Conservation (phyloP, 2,113 vertebrate genomes). For the Dromaius novaehollandiae region DNA sequence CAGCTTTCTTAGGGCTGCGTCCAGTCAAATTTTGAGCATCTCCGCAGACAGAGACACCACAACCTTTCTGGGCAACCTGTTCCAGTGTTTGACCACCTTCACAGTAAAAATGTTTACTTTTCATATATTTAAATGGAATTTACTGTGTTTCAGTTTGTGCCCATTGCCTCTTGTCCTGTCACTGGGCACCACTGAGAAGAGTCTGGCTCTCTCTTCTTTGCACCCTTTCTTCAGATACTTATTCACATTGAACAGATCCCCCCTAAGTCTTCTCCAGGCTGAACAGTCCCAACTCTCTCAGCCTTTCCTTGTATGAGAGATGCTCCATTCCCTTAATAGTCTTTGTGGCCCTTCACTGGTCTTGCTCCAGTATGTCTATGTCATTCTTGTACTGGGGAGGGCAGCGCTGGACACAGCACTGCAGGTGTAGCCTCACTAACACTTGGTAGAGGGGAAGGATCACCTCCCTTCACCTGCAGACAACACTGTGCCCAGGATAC, state of each 20-base stretch:
- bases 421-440: too few relatives aligned
- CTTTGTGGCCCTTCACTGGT: background rate
- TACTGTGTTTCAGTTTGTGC: too few relatives aligned
- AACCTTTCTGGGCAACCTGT: too few relatives aligned
- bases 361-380: background rate
- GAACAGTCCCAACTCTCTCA: background rate
- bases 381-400: too few relatives aligned
- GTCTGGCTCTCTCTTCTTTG: too few relatives aligned
- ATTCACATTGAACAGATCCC: background rate
- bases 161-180: background rate
- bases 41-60: background rate
- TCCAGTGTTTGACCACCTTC: too few relatives aligned
- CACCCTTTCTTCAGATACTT: background rate
- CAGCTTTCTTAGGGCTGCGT: too few relatives aligned
- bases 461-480: too few relatives aligned
- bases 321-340: background rate
- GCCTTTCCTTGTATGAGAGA: background rate
- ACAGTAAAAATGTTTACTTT: too few relatives aligned
- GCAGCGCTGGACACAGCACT: background rate
- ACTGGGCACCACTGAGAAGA: background rate
- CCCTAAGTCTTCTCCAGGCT: background rate
- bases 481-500: too few relatives aligned
- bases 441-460: too few relatives aligned
- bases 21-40: rapidly evolving
- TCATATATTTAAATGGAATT: too few relatives aligned